Base-by-base conservation (phyloP, 2,113 vertebrate genomes). In the Triplophysa siluroides region DNA sequence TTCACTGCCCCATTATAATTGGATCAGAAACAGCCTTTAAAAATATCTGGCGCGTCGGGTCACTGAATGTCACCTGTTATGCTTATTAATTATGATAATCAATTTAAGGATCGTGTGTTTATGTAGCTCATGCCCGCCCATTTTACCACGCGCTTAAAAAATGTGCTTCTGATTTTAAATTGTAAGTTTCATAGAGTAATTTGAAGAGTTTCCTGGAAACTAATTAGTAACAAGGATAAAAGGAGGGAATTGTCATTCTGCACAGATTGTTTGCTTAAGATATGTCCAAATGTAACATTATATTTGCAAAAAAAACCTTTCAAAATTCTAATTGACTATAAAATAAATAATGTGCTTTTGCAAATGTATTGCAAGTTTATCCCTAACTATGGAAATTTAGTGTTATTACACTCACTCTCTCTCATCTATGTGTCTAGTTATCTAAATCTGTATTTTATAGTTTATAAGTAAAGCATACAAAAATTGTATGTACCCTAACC, bases 21-120 rank as follows among this genome's bases (percentile, higher is more conserved):
- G 41, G 54, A 73, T 73, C 26, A 43, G 14, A 24, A 73, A 60
- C 70, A 24, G n/a, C 70, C 70, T n/a, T 13, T 60, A n/a, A 73
- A 73, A 73, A 73, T 58, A 41, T 41, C 70, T 19, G 70, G 12
- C 5, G 19, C 52, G 19, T 58, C 54, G n/a, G 54, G 54, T 58
- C 54, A 23, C 70, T 72, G 52, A 41, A 72, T n/a, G 52, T 58
- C 52, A 58, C 52, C 29, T 72, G 29, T 72, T 58, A 23, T 41
- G 2, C 11, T 23, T 12, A 41, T 72, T 72, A 72, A 72, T 73
- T 73, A 54, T 72, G 52, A 41, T 41, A 41, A 73, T 60, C 3
- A 73, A 21, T 29, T 38, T 33, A 73, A 41, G 33, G 29, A 29
- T 41, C 33, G 29, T 24, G 52, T 24, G 29, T 73, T 60, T 73